Evolutionary conservation across 1,140 invertebrate species (phyloP), one percentile per base, ranked within the genome.

Genomic region (Octopus bimaculoides): DNA sequence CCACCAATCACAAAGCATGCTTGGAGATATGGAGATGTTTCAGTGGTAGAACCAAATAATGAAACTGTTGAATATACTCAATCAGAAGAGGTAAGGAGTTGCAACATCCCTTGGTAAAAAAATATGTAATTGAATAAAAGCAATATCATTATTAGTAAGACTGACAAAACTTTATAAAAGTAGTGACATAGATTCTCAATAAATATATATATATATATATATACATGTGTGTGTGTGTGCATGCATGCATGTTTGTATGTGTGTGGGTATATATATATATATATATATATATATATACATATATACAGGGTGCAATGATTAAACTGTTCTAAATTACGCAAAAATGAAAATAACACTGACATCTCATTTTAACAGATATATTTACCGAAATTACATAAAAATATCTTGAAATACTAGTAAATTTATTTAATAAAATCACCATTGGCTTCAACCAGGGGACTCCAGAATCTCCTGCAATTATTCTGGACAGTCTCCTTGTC

Each of bases 21-120:
- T 14, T 71, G 66, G 66, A 71, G 26, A 20, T 14, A 71, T 17
- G 66, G 17, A n/a, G 66, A 71, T 20, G 26, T 71, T 14, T n/a
- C 17, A 71, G 26, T 71, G 17, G 4, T 20, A 8, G 8, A 14
- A 20, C 17, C 66, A 14, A 71, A 71, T 20, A 71, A 71, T 20
- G 66, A 20, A 14, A 71, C 66, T 71, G 66, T 71, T 71, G 66
- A 71, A 71, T 71, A 71, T 71, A 71, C 66, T 6, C 66, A 71
- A 71, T n/a, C 66, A 6, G 17, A 71, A 6, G 26, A 14, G 26
- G 66, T 71, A 71, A 71, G 66, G 1, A 0, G 17, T 4, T 10
- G 26, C 3, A n/a, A 1, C 56, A 12, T 61, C 17, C 9, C 9
- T 61, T 17, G 56, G 17, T 61, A 61, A 10, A 61, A 9, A 10